phyloP scores from a whole-genome alignment of 92 coral and sea anemone genomes.

The Phenganax stokvisi region DNA sequence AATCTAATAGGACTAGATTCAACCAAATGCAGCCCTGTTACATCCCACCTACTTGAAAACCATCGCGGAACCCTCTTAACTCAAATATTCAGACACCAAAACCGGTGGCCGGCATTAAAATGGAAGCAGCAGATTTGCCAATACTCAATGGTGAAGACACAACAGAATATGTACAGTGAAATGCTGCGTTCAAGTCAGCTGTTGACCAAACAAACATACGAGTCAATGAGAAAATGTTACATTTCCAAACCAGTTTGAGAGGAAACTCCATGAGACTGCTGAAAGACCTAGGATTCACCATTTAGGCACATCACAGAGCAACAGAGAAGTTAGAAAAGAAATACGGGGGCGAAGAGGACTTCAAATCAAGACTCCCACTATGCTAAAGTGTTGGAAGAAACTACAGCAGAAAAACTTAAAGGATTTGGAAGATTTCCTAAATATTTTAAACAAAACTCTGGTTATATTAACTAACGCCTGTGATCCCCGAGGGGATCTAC shows the following conservation, averaged over 20 bases:
- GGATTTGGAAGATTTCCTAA: background rate
- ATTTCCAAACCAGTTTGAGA: background rate
- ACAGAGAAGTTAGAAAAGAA: slow-evolving; percentile 14
- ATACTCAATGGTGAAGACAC: background rate
- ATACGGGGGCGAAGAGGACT: background rate
- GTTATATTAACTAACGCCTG: background rate
- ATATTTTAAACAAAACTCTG: background rate
- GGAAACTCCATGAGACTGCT: background rate
- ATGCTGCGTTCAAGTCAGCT: slow-evolving; percentile 3
- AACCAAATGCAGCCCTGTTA: too few relatives aligned
- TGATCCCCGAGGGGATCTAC: slow-evolving; percentile 11
- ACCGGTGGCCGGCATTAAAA: background rate
- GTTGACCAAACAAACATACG: background rate
- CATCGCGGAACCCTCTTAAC: background rate
- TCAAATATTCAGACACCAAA: background rate
- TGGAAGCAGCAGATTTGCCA: background rate
- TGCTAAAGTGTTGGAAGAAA: background rate
- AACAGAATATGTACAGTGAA: background rate
- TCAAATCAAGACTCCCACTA: background rate
- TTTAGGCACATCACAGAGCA: background rate
- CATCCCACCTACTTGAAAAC: background rate
- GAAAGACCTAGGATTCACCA: slow-evolving; percentile 6
- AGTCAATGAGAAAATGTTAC: background rate
- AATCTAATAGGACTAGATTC: too few relatives aligned
- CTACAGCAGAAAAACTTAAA: background rate